Evolutionary conservation across 2,113 vertebrate genomes (phyloP), one percentile per base, ranked within the genome.

Genomic region (Eptesicus fuscus): DNA sequence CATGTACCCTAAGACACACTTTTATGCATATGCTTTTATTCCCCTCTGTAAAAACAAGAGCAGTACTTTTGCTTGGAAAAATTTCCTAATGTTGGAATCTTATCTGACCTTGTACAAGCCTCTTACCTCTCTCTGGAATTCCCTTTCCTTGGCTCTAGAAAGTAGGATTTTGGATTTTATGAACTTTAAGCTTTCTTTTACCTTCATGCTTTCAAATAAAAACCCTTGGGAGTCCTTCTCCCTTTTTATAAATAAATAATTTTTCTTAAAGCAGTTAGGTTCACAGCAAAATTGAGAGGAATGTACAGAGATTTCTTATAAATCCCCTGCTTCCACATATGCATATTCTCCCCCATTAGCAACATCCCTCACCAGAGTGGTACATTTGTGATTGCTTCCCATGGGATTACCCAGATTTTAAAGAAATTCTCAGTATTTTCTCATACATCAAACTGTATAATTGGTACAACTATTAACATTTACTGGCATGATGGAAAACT

Each of bases 351-450:
- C 2, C 49, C 14, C 4, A 28, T 18, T 65, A 44, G 42, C 28
- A 74, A 88, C 65, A 22, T 80, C 22, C 35, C 23, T 12, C 67
- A 35, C 44, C 28, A 40, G 32, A 40, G 40, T 42, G 56, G n/a
- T 20, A 12, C 30, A 23, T 22, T 63, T 65, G 30, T 42, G 56
- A 77, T 44, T 37, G 65, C 80, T 42, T 92, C 76, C 65, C 42
- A 20, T 37, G 83, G 12, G 70, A 90, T 61, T 53, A 67, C 20
- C 59, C 49, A 89, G 49, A 67, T 44, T 17, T 37, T 65, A 30
- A 76, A 90, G n/a, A 91, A 70, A 85, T 28, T 79, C 47, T 92
- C 51, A 77, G 59, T 53, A 71, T 69, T 94, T 88, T 92, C 71
- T 90, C n/a, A 53, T 30, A 83, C 1, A 16, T 82, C 10, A 10